Conservation (phyloP, 2,797 vertebrate genomes). For the Lepus townsendii region DNA sequence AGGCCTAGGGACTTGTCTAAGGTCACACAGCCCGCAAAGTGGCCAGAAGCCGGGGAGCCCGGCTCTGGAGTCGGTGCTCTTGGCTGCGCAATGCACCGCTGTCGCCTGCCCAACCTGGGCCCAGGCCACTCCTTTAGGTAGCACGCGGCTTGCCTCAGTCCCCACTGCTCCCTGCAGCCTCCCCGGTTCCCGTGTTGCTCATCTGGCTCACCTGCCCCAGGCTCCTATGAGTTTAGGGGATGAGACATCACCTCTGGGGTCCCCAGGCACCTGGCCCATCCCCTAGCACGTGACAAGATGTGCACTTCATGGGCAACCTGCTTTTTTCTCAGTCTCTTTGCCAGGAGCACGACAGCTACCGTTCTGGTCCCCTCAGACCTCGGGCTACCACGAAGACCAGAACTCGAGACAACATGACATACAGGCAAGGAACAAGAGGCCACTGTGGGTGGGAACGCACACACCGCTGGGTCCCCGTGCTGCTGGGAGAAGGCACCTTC, state of each 20-base stretch:
- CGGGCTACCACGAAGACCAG: not conserved
- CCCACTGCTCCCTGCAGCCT: not conserved
- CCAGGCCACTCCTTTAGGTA: not conserved
- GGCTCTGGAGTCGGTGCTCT: not conserved
- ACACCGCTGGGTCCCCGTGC: too few species aligned
- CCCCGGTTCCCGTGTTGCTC: not conserved
- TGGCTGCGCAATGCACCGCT: not conserved
- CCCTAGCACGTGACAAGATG: not conserved
- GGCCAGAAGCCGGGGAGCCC: not conserved
- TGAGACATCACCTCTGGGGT: not conserved
- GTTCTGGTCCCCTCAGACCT: not conserved
- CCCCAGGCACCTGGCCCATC: not conserved
- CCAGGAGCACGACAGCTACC: not conserved
- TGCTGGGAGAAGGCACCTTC: not conserved
- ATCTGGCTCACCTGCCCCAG: not conserved
- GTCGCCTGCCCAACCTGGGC: fast-evolving
- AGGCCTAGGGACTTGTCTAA: not conserved
- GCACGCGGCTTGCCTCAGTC: not conserved
- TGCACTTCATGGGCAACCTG: not conserved
- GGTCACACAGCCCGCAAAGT: not conserved
- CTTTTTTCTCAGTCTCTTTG: not conserved
- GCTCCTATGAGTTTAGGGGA: not conserved
- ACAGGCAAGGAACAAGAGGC: not conserved
- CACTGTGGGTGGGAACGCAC: not conserved
- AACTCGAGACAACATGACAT: not conserved